These are phyloP conservation scores for Corythoichthys intestinalis DNA, from an alignment of 2,113 vertebrate genomes.

Conservation along the genomic window DNA sequence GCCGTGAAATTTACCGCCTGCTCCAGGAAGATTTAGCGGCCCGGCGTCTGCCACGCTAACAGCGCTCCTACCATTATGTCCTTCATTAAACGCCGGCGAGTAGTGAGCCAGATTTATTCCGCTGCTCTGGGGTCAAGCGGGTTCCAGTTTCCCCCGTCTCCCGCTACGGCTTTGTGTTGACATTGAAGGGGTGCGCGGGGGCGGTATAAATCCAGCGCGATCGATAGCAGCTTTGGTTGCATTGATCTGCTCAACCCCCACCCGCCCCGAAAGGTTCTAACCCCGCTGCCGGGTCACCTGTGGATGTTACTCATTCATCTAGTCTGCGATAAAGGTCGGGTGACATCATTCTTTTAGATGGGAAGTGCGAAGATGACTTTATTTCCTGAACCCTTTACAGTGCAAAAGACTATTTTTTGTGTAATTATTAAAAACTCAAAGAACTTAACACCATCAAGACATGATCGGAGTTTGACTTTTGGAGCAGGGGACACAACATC, in stretches of 20 bases:
- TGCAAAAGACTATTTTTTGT: no score
- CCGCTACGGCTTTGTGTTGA: constrained; percentile 58
- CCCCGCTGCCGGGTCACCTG: constrained; percentile 49
- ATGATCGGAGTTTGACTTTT: no score
- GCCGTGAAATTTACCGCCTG: constrained; percentile 37
- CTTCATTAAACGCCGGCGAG: constrained; percentile 58
- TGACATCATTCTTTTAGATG: constrained; percentile 24
- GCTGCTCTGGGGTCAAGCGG: constrained; percentile 52
- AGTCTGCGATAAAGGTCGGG: constrained; percentile 22
- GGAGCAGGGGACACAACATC: no score
- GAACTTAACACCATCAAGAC: no score
- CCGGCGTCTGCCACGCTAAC: constrained; percentile 38
- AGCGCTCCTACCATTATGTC: constrained; percentile 55
- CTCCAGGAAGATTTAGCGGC: not conserved
- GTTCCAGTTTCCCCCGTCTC: constrained; percentile 42
- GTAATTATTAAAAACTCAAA: no score
- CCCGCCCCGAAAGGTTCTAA: constrained; percentile 49
- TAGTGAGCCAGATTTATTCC: constrained; percentile 55
- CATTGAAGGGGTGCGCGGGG: constrained; percentile 33
- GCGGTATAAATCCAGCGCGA: constrained; percentile 63
- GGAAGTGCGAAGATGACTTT: not conserved
- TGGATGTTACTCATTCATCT: constrained; percentile 47
- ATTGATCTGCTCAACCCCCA: constrained; percentile 57
- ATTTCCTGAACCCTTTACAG: not conserved
- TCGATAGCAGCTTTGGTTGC: constrained; percentile 64